Evolutionary conservation across 2,113 vertebrate species (phyloP).

Genomic region (Gobio gobio): DNA sequence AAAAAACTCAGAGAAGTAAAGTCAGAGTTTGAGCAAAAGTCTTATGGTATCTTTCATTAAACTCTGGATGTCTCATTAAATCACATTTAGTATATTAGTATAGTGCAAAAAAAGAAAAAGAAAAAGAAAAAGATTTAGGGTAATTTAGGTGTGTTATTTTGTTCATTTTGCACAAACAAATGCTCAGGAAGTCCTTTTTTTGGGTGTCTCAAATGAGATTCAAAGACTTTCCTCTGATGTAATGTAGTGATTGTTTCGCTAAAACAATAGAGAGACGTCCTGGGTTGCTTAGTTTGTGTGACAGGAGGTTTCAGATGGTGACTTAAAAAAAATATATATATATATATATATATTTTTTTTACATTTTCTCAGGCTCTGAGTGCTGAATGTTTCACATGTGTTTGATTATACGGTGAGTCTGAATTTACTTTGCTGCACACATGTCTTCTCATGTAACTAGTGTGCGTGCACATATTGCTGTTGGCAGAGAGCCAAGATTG

Average conservation of each 20-base stretch:
- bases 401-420: not conserved
- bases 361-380: not conserved
- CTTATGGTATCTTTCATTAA: not conserved
- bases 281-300: not conserved
- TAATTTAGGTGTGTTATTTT: not conserved
- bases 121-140: not conserved
- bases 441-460: conserved; percentile 59
- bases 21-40: not conserved
- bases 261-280: conserved; percentile 41
- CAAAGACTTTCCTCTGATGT: not conserved
- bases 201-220: not conserved
- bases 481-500: conserved; percentile 60
- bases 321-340: no score
- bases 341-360: not conserved
- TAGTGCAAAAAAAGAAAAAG: not conserved
- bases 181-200: not conserved
- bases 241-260: conserved; percentile 13
- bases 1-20: not conserved
- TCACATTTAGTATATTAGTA: not conserved
- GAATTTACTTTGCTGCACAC: conserved; percentile 23
- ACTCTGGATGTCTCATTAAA: not conserved
- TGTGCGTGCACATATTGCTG: conserved; percentile 55
- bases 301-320: not conserved
- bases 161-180: not conserved
- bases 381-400: conserved; percentile 3